Conservation (phyloP, 1,140 invertebrate species). For the Calephelis nemesis region DNA sequence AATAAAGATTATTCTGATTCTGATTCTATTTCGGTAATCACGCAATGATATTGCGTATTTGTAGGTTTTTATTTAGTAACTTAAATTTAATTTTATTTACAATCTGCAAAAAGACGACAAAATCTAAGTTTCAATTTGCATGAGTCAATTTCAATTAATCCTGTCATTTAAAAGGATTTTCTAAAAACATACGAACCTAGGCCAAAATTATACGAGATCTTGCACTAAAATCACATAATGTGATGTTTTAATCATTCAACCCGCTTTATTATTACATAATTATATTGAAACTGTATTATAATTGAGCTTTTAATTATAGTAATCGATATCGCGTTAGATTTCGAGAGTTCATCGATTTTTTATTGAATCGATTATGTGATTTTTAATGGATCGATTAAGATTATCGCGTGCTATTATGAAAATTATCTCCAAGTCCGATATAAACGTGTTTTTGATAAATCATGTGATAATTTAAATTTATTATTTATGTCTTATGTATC, state of each 20-base stretch:
- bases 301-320: conserved; percentile 26
- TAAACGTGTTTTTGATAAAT: conserved; percentile 24
- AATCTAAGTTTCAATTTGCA: no score
- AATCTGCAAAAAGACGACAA: no score
- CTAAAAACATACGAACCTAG: not conserved
- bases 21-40: no score
- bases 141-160: no score
- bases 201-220: not conserved
- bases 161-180: not conserved
- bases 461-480: conserved; percentile 25
- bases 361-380: conserved; percentile 24
- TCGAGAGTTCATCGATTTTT: conserved; percentile 24
- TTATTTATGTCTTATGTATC: conserved; percentile 21
- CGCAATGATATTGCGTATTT: not conserved
- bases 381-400: conserved; percentile 32
- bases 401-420: conserved; percentile 31
- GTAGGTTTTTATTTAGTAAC: no score
- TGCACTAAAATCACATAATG: conserved; percentile 15
- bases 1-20: no score
- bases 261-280: conserved; percentile 28
- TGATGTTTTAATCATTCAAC: conserved; percentile 29
- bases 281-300: conserved; percentile 20
- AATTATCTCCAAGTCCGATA: conserved; percentile 26
- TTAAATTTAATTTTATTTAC: no score
- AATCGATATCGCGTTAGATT: conserved; percentile 27